Conservation (phyloP, 2,797 vertebrate genomes). For the Dipus sagitta region DNA sequence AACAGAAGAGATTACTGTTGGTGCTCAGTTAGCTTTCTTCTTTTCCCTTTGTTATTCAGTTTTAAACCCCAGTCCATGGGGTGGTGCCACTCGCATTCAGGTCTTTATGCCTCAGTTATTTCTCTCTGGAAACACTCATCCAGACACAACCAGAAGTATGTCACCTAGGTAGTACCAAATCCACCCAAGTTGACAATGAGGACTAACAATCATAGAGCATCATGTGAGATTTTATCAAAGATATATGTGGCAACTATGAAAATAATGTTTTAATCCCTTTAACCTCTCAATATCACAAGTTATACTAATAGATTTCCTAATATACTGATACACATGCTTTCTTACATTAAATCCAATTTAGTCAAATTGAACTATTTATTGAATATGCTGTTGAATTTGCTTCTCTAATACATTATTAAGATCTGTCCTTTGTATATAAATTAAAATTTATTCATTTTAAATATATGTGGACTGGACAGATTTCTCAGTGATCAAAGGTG, state of each 20-base stretch:
- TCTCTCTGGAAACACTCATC: not conserved
- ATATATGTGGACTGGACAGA: not conserved
- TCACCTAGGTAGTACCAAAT: not conserved
- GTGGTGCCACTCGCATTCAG: not conserved
- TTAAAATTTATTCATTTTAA: conserved; percentile 49
- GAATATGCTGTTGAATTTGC: conserved; percentile 57
- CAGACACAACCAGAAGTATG: not conserved
- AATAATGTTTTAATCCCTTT: conserved; percentile 29
- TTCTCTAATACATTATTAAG: conserved; percentile 69
- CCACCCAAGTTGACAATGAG: not conserved
- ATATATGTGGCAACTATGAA: conserved; percentile 43
- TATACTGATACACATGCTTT: not conserved
- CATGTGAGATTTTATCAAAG: conserved; percentile 38
- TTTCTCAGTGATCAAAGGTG: no score
- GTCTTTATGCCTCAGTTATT: not conserved
- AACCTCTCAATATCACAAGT: conserved; percentile 49
- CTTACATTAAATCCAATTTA: conserved; percentile 63
- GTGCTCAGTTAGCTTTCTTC: not conserved
- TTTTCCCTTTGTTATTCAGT: not conserved
- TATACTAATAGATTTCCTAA: conserved; percentile 59
- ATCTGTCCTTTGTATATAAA: conserved; percentile 47
- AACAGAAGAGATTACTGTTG: not conserved
- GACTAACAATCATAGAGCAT: not conserved
- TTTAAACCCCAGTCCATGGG: not conserved
- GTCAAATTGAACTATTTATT: conserved; percentile 69